These are phyloP conservation scores for Epinephelus coioides DNA, from an alignment of 2,797 vertebrate genomes.

Conservation along the genomic window DNA sequence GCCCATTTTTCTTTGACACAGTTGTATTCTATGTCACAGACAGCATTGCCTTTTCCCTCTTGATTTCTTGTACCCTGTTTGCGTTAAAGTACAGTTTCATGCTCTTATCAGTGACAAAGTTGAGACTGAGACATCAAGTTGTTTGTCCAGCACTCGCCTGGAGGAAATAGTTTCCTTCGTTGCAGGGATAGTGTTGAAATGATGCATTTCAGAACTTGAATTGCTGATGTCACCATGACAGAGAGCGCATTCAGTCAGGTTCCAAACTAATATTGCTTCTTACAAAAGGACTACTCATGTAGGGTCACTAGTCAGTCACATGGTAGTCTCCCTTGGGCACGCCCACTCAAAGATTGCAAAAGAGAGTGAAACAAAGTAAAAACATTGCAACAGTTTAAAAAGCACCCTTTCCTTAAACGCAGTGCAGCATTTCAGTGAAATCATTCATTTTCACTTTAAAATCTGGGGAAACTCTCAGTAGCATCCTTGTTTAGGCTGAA, in stretches of 20 bases:
- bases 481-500: neutral
- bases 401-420: neutral
- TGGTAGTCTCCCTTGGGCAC: conserved; percentile 9
- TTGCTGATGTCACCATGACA: conserved; percentile 28
- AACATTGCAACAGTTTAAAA: neutral
- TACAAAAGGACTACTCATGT: conserved; percentile 20
- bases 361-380: neutral
- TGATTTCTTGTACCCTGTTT: neutral
- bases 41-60: neutral
- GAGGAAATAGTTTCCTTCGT: conserved; percentile 34
- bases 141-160: neutral
- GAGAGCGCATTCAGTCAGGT: neutral
- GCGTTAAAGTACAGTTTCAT: neutral
- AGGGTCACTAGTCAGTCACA: conserved; percentile 29
- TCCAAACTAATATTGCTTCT: neutral
- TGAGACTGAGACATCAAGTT: neutral
- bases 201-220: conserved; percentile 18
- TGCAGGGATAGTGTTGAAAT: neutral
- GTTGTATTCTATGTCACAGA: conserved; percentile 21
- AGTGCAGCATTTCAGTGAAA: neutral
- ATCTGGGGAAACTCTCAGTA: conserved; percentile 2
- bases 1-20: conserved; percentile 12
- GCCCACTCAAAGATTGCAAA: conserved; percentile 27
- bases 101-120: conserved; percentile 5
- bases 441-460: neutral